Evolutionary conservation across 2,113 vertebrate species (phyloP).

Genomic region (Synodontis membranacea): DNA sequence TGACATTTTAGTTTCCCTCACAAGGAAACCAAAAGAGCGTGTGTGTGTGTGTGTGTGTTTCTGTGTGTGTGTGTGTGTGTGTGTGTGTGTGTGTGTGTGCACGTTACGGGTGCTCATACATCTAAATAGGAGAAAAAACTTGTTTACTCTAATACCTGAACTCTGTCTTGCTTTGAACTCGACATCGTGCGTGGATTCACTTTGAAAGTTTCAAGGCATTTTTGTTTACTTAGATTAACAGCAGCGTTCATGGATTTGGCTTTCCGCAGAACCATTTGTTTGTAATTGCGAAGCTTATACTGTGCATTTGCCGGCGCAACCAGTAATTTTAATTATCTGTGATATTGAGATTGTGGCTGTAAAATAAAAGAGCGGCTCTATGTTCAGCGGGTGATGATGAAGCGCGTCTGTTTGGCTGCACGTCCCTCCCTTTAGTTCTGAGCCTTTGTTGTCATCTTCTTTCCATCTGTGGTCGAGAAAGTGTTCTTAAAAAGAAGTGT

Average conservation of each 20-base stretch:
- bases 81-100: conserved; percentile 52
- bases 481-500: neutral
- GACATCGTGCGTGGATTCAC: neutral
- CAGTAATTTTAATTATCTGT: neutral
- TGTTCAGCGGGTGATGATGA: conserved; percentile 20
- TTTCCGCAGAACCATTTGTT: neutral
- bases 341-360: neutral
- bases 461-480: neutral
- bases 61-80: conserved; percentile 59
- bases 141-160: conserved; percentile 1
- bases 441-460: conserved; percentile 40
- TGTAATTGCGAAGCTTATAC: neutral
- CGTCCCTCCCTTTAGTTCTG: conserved; percentile 22
- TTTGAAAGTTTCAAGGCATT: neutral
- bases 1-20: neutral
- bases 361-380: neutral
- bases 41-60: too few relatives aligned
- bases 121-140: conserved; percentile 29
- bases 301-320: neutral
- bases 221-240: neutral
- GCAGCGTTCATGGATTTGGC: neutral
- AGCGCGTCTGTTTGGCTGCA: conserved; percentile 25
- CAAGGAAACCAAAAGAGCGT: neutral
- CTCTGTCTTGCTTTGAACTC: neutral
- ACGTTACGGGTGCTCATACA: conserved; percentile 52